Percentiles rank a stretch among this genome's conserved stretches.
Conservation (phyloP, 1,140 invertebrate genomes). For the Ctenoplectra terminalis region DNA sequence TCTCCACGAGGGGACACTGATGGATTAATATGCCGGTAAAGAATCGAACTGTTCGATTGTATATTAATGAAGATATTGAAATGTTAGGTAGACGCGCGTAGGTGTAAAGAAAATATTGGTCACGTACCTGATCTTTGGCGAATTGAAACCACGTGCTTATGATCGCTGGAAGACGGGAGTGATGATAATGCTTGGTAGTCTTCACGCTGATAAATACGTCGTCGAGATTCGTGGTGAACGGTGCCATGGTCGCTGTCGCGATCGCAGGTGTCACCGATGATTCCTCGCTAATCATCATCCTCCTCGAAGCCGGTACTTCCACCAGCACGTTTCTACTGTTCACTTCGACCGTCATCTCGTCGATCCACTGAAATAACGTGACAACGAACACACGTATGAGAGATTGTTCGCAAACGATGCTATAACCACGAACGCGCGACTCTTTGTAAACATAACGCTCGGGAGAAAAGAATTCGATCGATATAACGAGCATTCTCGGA, state of each 20-base stretch:
- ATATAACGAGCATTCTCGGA: not conserved
- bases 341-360: conserved; percentile 69
- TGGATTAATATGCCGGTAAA: too few species aligned
- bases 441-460: not conserved
- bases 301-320: conserved; percentile 67
- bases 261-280: conserved; percentile 79
- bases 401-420: too few species aligned
- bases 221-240: conserved; percentile 88
- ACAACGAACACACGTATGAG: not conserved
- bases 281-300: conserved; percentile 68
- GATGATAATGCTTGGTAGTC: conserved; percentile 94
- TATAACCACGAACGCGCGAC: not conserved
- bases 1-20: too few species aligned
- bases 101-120: too few species aligned
- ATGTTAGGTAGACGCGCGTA: too few species aligned
- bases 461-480: not conserved
- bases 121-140: conserved; percentile 93
- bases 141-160: conserved; percentile 96
- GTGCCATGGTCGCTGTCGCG: conserved; percentile 85
- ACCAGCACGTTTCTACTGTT: conserved; percentile 68
- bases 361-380: conserved; percentile 73
- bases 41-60: too few species aligned
- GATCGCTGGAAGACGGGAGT: conserved; percentile 92
- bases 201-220: conserved; percentile 98
- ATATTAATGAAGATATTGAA: too few species aligned